Conservation (phyloP, 2,797 vertebrate species). For the Pseudochirops cupreus region DNA sequence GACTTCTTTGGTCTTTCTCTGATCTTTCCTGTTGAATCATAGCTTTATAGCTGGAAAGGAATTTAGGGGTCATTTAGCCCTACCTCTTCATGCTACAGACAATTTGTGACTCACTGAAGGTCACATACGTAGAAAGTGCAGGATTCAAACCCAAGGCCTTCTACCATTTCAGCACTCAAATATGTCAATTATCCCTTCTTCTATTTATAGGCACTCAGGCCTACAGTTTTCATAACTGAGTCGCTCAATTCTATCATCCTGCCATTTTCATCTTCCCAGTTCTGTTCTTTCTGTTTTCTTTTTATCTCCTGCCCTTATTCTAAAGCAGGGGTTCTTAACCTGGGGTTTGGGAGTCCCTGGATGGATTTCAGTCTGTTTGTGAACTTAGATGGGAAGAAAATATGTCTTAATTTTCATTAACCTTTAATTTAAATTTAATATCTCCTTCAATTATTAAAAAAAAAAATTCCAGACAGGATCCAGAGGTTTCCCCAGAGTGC, state of each 20-base stretch:
- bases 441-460: not conserved
- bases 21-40: not conserved
- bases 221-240: not conserved
- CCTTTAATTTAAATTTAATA: not conserved
- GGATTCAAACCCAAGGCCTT: not conserved
- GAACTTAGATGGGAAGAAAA: not conserved
- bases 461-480: not conserved
- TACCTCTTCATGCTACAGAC: not conserved
- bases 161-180: not conserved
- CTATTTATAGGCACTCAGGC: not conserved
- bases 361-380: not conserved
- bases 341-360: not conserved
- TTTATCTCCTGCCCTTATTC: not conserved
- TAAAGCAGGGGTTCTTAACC: not conserved
- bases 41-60: not conserved
- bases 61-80: not conserved
- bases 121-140: too few species aligned
- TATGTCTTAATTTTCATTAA: not conserved
- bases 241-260: not conserved
- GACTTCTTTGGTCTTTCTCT: not conserved
- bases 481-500: not conserved
- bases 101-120: not conserved
- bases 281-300: not conserved
- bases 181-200: not conserved
- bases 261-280: not conserved